Evolutionary conservation across 2,888 invertebrate genomes (phyloP).

Genomic region (Machimus atricapillus): DNA sequence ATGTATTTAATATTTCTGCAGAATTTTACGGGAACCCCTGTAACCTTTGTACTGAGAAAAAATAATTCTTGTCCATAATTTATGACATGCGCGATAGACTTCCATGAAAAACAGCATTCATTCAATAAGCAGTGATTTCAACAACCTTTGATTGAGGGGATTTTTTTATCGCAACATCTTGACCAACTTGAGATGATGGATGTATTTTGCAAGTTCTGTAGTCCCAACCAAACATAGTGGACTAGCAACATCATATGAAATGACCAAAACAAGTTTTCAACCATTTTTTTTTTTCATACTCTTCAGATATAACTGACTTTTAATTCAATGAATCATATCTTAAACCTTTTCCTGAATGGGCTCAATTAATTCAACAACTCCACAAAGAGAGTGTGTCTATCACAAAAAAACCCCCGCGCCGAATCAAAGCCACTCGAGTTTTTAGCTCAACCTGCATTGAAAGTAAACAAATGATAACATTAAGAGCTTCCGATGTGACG

Average conservation of each 20-base stretch:
- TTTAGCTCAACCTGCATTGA: neutral
- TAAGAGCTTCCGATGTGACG: neutral
- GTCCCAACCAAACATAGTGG: neutral
- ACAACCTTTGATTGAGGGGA: neutral
- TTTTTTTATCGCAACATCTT: neutral
- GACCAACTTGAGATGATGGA: neutral
- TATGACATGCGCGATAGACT: neutral
- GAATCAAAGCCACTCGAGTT: neutral
- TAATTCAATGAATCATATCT: neutral
- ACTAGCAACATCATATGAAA: neutral
- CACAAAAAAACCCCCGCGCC: neutral
- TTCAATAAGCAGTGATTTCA: neutral
- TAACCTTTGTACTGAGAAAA: neutral
- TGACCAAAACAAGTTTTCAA: neutral
- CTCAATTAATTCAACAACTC: neutral
- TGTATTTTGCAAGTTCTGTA: neutral
- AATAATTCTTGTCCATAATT: neutral
- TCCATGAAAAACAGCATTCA: neutral
- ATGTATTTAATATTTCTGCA: neutral
- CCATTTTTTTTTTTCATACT: neutral
- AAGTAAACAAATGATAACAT: neutral
- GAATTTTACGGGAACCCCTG: neutral
- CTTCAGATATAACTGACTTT: neutral
- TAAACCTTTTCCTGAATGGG: neutral
- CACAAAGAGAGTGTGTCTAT: neutral